phyloP scores from a whole-genome alignment of 2,888 invertebrate genomes.

The Polyploca ridens region DNA sequence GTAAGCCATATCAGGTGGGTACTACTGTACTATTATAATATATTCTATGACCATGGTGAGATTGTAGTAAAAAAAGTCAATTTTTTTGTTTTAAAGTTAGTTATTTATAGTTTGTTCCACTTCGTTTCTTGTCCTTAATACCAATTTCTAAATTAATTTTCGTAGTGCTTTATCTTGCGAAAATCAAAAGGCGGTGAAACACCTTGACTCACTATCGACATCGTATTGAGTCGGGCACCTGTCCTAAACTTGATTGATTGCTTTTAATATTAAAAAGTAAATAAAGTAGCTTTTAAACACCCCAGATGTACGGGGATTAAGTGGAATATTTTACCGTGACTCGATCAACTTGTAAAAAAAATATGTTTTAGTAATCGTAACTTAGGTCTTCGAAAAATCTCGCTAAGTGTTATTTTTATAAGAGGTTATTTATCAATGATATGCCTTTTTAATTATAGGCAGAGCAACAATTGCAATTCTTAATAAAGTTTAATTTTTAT shows the following conservation, averaged over 20 bases:
- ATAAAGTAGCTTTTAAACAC: constrained; percentile 68
- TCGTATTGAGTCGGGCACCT: constrained; percentile 60
- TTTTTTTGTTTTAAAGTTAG: background rate
- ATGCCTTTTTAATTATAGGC: no score
- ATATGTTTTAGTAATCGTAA: constrained; percentile 23
- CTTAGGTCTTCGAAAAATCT: background rate
- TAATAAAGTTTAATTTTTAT: no score
- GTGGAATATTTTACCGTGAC: constrained; percentile 52
- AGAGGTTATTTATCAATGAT: no score
- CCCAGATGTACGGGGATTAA: constrained; percentile 53
- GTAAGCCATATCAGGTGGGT: no score
- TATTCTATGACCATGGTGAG: no score
- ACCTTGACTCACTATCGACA: constrained; percentile 60
- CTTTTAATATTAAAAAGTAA: constrained; percentile 71
- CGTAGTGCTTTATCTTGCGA: constrained; percentile 38
- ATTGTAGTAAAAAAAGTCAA: no score
- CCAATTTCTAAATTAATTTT: constrained; percentile 31
- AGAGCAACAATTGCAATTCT: no score
- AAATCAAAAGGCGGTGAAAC: constrained; percentile 41
- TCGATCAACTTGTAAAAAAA: constrained; percentile 54
- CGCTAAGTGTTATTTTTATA: no score
- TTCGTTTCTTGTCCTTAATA: no score
- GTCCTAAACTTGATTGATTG: constrained; percentile 71
- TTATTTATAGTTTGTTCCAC: background rate
- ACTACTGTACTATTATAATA: no score